Evolutionary conservation across 92 coral and sea anemone species (phyloP).

Genomic region (Desmophyllum pertusum): DNA sequence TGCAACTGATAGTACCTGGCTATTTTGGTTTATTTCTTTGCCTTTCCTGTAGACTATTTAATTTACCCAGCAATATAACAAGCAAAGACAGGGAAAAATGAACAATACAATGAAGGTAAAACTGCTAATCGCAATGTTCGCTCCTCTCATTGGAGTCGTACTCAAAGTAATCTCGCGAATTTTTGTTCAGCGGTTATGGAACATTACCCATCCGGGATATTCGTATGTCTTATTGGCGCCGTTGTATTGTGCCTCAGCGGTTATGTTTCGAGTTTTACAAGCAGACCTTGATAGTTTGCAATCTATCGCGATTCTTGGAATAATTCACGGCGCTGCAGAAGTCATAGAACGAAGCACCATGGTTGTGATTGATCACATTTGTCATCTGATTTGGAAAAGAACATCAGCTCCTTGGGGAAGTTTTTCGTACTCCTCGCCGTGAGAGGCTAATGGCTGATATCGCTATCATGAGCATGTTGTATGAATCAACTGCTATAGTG

Average conservation of each 20-base stretch:
- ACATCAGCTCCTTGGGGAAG: slow-evolving; percentile 44
- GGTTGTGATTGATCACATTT: slow-evolving; percentile 19
- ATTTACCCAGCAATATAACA: no score
- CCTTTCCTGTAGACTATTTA: no score
- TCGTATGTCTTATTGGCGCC: neutral
- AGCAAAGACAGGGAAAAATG: no score
- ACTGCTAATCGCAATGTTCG: slow-evolving; percentile 10
- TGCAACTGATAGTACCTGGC: no score
- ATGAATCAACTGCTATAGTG: slow-evolving; percentile 24
- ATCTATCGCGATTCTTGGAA: slow-evolving; percentile 10
- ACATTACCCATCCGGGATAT: slow-evolving; percentile 27
- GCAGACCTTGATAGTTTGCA: slow-evolving; percentile 1
- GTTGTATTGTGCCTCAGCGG: neutral
- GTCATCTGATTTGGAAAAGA: slow-evolving; percentile 3
- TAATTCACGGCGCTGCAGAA: slow-evolving; percentile 6
- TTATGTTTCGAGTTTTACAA: slow-evolving; percentile 13
- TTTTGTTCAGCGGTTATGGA: slow-evolving; percentile 6
- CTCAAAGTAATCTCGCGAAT: slow-evolving; percentile 1
- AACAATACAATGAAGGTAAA: no score
- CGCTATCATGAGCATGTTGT: slow-evolving; percentile 44
- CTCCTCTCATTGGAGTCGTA: slow-evolving; percentile 13
- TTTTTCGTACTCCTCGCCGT: slow-evolving; percentile 45
- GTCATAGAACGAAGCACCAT: slow-evolving; percentile 31
- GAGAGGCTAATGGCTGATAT: slow-evolving; percentile 39
- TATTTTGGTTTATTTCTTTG: no score